Evolutionary conservation across 23 tunicate genomes (phyloP).

Genomic region (Ciona savignyi): DNA sequence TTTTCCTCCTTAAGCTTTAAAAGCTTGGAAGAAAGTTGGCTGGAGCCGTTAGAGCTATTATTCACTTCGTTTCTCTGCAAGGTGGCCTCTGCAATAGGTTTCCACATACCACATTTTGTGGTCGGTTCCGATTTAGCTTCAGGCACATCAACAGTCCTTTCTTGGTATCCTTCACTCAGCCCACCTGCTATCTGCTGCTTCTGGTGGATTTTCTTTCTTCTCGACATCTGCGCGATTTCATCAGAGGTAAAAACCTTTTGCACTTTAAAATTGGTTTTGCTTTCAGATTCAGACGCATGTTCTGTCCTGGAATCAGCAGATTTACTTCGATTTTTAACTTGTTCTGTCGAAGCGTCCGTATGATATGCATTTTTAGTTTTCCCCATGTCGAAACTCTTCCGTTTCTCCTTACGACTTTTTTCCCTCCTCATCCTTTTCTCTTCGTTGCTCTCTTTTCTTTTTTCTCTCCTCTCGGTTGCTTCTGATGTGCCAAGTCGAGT

Average conservation of each 20-base stretch:
- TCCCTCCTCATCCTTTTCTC: no score
- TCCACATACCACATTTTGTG: not conserved
- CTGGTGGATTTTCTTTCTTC: conserved; percentile 2
- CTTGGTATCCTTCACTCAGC: not conserved
- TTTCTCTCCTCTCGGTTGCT: no score
- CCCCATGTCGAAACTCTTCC: not conserved
- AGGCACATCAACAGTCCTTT: not conserved
- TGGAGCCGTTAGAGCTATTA: conserved; percentile 5
- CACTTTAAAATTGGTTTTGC: not conserved
- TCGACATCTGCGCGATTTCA: conserved; percentile 51
- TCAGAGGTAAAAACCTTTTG: conserved; percentile 33
- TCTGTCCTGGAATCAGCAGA: not conserved
- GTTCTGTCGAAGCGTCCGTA: no score
- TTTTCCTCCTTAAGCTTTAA: conserved; percentile 3
- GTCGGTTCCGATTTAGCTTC: not conserved
- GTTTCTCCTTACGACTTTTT: not conserved
- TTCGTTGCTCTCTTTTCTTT: no score
- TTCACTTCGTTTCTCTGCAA: not conserved
- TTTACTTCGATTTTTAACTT: not conserved
- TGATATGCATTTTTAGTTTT: no score
- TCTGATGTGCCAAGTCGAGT: no score
- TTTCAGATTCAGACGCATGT: not conserved
- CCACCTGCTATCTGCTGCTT: not conserved
- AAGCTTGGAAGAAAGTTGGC: conserved; percentile 5
- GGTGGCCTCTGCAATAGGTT: conserved; percentile 1